Conservation (phyloP, 2,797 vertebrate genomes). For the Arctocebus calabarensis region DNA sequence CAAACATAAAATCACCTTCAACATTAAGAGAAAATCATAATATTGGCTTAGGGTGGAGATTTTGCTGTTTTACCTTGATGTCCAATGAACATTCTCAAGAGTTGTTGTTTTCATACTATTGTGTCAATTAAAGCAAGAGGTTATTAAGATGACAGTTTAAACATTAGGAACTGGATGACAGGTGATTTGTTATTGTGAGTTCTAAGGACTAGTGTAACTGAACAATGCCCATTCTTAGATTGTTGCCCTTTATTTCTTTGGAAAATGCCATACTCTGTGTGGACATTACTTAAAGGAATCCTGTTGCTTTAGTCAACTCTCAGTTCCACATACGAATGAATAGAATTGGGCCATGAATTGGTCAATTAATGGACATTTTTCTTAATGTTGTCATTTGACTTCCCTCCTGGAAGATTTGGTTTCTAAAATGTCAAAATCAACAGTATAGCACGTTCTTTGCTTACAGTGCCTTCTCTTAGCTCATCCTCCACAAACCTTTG, state of each 20-base stretch:
- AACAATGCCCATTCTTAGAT: background rate
- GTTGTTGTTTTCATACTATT: background rate
- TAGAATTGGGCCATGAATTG: background rate
- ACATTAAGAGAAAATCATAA: background rate
- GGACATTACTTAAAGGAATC: background rate
- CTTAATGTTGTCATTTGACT: background rate
- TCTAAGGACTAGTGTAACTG: background rate
- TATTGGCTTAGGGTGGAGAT: background rate
- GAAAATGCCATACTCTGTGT: background rate
- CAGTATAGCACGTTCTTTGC: background rate
- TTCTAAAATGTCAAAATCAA: constrained; percentile 39
- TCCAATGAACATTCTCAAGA: background rate
- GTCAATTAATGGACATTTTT: background rate
- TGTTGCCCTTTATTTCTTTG: background rate
- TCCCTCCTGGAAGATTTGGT: background rate
- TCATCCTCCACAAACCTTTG: background rate
- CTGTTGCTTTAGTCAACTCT: background rate
- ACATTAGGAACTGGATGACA: background rate
- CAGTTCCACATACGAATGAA: background rate
- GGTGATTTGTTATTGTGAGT: background rate
- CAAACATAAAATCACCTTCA: background rate
- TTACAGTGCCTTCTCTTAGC: background rate
- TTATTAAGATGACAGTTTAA: background rate
- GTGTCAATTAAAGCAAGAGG: background rate
- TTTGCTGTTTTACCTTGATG: background rate